These are phyloP conservation scores for Corydoras sp. DNA, from an alignment of 2,113 vertebrate genomes.

Conservation along the genomic window DNA sequence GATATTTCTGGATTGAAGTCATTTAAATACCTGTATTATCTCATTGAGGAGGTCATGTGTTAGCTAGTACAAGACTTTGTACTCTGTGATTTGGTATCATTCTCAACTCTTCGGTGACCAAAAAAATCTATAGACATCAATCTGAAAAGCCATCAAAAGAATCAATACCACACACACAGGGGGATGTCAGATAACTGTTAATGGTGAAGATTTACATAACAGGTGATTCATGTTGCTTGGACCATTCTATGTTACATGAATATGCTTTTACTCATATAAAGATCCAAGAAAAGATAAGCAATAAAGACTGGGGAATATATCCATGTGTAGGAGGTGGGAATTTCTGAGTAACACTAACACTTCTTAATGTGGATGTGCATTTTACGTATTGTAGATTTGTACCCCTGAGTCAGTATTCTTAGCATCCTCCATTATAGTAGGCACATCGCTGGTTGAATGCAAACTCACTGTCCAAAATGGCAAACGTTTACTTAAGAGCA, in stretches of 20 bases:
- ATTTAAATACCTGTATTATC: no score
- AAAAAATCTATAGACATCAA: conserved; percentile 27
- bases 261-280: conserved; percentile 15
- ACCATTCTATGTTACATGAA: conserved; percentile 23
- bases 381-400: conserved; percentile 4
- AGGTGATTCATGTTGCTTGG: conserved; percentile 39
- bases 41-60: conserved; percentile 1
- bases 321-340: conserved; percentile 4
- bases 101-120: neutral
- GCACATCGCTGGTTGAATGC: neutral
- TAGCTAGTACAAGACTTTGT: conserved; percentile 2
- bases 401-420: neutral
- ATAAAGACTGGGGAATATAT: no score
- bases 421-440: neutral
- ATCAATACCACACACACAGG: conserved; percentile 16
- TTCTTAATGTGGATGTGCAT: neutral
- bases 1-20: no score
- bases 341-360: conserved; percentile 2
- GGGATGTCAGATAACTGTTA: conserved; percentile 24
- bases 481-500: no score
- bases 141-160: conserved; percentile 9
- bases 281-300: conserved; percentile 6
- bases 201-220: conserved; percentile 32
- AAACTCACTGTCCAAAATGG: neutral
- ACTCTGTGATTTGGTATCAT: conserved; percentile 18